Evolutionary conservation across 2,888 invertebrate species (phyloP).

Genomic region (Cataglyphis altisquamis): DNA sequence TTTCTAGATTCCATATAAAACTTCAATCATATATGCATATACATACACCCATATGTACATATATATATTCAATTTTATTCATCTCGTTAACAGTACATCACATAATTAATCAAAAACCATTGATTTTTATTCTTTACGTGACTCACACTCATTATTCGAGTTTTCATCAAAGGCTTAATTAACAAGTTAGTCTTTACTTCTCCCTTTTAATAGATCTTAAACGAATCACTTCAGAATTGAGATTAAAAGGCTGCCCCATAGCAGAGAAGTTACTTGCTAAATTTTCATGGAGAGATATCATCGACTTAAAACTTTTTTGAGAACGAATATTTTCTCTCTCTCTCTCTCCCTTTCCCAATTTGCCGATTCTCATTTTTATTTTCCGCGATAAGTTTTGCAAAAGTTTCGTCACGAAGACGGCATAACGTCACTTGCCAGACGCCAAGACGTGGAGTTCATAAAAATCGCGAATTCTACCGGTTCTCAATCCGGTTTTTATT

Average conservation of each 20-base stretch:
- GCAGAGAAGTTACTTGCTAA: neutral
- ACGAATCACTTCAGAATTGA: neutral
- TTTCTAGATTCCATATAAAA: conserved; percentile 13
- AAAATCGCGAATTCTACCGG: conserved; percentile 69
- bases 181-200: conserved; percentile 1
- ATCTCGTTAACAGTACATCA: neutral
- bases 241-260: neutral
- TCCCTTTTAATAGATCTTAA: conserved; percentile 5
- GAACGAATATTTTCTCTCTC: neutral
- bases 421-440: neutral
- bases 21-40: neutral
- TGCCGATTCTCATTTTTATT: conserved; percentile 45
- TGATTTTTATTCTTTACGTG: neutral
- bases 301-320: conserved; percentile 20
- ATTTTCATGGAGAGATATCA: neutral
- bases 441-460: conserved; percentile 5
- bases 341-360: neutral
- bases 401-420: conserved; percentile 1
- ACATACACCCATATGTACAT: neutral
- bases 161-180: conserved; percentile 1
- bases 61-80: neutral
- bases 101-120: neutral
- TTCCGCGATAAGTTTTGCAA: neutral
- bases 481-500: conserved; percentile 69
- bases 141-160: neutral